These are phyloP conservation scores for Andrena praecox DNA, from an alignment of 2,888 invertebrate genomes.

Conservation along the genomic window DNA sequence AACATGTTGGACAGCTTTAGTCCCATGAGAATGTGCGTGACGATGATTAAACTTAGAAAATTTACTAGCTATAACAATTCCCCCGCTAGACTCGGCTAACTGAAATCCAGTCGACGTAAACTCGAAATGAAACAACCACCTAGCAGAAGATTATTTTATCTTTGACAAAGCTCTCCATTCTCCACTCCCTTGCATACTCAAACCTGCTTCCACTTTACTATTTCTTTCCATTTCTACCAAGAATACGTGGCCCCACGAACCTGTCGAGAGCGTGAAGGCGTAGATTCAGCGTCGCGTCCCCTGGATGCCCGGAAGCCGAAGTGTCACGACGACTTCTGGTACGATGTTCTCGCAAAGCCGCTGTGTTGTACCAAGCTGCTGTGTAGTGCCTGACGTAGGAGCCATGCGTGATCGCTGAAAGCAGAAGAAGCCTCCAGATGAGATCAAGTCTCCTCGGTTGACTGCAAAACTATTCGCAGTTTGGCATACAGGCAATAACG, in stretches of 20 bases:
- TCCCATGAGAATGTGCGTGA: not conserved
- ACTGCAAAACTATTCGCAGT: not conserved
- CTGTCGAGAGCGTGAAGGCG: constrained; percentile 76
- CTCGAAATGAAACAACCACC: constrained; percentile 27
- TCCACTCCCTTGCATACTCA: not conserved
- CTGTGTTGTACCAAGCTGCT: constrained; percentile 75
- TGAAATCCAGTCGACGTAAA: not conserved
- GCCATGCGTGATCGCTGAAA: constrained; percentile 74
- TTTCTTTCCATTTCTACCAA: constrained; percentile 10
- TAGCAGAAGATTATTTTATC: constrained; percentile 38
- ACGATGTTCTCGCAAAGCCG: constrained; percentile 72
- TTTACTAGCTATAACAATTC: not conserved
- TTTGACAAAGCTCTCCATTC: constrained; percentile 37
- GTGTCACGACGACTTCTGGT: constrained; percentile 73
- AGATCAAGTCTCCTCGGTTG: not conserved
- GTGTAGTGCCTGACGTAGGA: constrained; percentile 75
- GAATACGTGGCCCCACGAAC: constrained; percentile 64
- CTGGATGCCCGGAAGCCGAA: constrained; percentile 64
- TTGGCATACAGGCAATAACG: not conserved
- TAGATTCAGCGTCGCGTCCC: constrained; percentile 71
- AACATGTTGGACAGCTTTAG: not conserved
- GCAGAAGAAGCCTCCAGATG: constrained; percentile 20
- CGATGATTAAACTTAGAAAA: not conserved
- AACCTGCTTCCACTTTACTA: constrained; percentile 12
- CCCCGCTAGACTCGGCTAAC: too few relatives aligned